A percentile compares a stretch with the other conserved stretches of the same genome.
These are phyloP conservation scores for Phyllostomus hastatus DNA, from an alignment of 2,113 vertebrate genomes.

Conservation along the genomic window DNA sequence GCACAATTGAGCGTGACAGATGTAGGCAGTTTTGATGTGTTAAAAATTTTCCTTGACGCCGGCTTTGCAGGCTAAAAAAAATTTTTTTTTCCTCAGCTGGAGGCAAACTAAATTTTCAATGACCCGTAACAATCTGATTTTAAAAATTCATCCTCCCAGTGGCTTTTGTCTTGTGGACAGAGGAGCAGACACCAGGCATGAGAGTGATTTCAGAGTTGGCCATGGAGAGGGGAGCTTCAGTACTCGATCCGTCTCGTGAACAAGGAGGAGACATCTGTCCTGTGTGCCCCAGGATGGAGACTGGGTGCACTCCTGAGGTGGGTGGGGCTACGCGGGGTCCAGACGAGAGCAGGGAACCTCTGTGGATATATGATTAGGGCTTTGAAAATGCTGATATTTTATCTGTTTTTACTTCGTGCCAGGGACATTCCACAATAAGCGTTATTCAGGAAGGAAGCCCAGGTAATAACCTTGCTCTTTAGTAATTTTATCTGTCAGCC, in stretches of 20 bases:
- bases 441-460: neutral
- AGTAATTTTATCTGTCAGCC: constrained; percentile 34
- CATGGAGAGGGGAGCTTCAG: neutral
- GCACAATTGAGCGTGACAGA: neutral
- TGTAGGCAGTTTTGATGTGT: neutral
- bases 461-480: neutral
- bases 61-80: neutral
- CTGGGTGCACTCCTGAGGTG: neutral
- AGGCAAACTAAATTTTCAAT: neutral
- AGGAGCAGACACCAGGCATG: neutral
- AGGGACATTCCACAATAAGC: neutral
- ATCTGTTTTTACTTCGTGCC: neutral
- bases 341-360: neutral
- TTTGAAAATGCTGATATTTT: constrained; percentile 17
- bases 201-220: neutral
- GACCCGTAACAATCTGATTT: neutral
- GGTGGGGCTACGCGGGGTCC: neutral
- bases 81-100: neutral
- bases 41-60: neutral
- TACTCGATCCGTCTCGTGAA: neutral
- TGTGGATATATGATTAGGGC: neutral
- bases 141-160: neutral
- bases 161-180: neutral
- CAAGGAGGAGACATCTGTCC: neutral
- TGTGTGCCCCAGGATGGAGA: neutral